Evolutionary conservation across 2,797 vertebrate genomes (phyloP).

Genomic region (Cryptoblepharus egeriae): DNA sequence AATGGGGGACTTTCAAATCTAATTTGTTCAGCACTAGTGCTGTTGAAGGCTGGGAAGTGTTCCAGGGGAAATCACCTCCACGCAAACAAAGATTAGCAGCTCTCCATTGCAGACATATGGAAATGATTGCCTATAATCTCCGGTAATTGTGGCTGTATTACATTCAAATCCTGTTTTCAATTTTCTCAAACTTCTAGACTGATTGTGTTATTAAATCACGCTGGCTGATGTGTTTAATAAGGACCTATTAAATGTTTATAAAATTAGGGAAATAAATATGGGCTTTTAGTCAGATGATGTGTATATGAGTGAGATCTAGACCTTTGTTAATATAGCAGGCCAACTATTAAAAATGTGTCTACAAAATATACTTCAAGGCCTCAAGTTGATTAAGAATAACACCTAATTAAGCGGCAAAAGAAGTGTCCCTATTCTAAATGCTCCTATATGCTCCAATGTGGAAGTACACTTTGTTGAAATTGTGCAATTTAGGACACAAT

Average conservation of each 20-base stretch:
- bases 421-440: slow-evolving; percentile 27
- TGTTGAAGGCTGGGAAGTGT: slow-evolving; percentile 83
- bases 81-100: slow-evolving; percentile 93
- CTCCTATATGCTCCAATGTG: neutral
- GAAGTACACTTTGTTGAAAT: neutral
- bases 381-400: slow-evolving; percentile 27
- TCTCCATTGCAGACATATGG: slow-evolving; percentile 97
- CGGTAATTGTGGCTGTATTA: slow-evolving; percentile 97
- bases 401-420: slow-evolving; percentile 41
- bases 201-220: slow-evolving; percentile 98
- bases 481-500: too few species aligned
- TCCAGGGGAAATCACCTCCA: slow-evolving; percentile 96
- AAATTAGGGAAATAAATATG: slow-evolving; percentile 87
- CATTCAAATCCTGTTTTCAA: slow-evolving; percentile 94
- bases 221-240: slow-evolving; percentile 94
- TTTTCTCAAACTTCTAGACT: slow-evolving; percentile 95
- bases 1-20: slow-evolving; percentile 86
- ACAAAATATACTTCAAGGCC: slow-evolving; percentile 62
- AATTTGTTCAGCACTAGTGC: slow-evolving; percentile 83
- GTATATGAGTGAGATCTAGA: slow-evolving; percentile 73
- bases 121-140: slow-evolving; percentile 96
- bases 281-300: slow-evolving; percentile 81
- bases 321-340: slow-evolving; percentile 80
- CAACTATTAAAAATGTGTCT: slow-evolving; percentile 72
- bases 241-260: slow-evolving; percentile 91